Evolutionary conservation across 2,113 vertebrate species (phyloP).

Genomic region (Fukomys damarensis): DNA sequence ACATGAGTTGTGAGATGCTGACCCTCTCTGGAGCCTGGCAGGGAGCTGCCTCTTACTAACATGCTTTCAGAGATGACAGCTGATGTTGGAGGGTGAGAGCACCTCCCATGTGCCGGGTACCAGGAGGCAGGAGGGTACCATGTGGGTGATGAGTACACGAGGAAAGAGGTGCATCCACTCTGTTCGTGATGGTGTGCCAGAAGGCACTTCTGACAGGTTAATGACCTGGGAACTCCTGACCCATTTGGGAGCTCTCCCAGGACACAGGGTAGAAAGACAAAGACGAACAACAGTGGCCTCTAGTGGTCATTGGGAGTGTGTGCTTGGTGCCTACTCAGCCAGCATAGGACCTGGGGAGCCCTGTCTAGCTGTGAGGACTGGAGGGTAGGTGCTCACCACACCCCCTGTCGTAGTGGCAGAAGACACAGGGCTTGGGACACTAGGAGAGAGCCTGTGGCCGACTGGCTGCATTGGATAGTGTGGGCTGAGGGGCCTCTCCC

Average conservation of each 20-base stretch:
- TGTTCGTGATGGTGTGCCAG: not conserved
- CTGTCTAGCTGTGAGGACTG: not conserved
- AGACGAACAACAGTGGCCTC: not conserved
- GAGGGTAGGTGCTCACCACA: too few species aligned
- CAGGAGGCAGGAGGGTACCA: not conserved
- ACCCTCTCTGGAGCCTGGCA: not conserved
- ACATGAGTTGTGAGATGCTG: not conserved
- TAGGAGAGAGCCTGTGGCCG: not conserved
- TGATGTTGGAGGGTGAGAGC: not conserved
- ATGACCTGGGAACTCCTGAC: not conserved
- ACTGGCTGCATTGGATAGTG: not conserved
- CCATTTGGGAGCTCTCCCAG: not conserved
- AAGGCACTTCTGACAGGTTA: not conserved
- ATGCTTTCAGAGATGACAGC: not conserved
- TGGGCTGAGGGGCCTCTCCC: not conserved
- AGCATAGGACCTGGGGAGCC: too few species aligned
- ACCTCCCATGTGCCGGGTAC: rapidly evolving
- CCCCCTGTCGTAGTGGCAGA: not conserved
- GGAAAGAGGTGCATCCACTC: not conserved
- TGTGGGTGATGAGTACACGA: not conserved
- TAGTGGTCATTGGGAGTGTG: not conserved
- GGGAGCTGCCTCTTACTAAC: not conserved
- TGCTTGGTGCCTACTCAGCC: not conserved
- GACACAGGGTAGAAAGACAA: not conserved
- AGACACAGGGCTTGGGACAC: not conserved